phyloP scores from a whole-genome alignment of 2,113 vertebrate genomes.

The Malaclemys terrapin region DNA sequence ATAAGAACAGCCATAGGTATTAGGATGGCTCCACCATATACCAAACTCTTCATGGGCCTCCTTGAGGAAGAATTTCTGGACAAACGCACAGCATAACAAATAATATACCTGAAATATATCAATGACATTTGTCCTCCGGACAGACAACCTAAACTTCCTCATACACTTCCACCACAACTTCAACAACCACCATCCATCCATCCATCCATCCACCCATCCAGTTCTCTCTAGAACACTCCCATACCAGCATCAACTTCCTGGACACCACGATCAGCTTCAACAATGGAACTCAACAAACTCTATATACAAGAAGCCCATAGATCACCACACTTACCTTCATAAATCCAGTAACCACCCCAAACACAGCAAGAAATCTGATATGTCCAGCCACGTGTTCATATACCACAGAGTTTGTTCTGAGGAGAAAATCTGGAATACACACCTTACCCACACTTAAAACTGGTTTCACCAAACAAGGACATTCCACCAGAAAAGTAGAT shows the following conservation, averaged over 20 bases:
- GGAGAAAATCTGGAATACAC: not conserved
- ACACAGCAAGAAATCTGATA: not conserved
- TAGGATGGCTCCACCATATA: not conserved
- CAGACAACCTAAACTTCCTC: not conserved
- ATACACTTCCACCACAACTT: not conserved
- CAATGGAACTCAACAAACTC: not conserved
- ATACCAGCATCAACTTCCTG: not conserved
- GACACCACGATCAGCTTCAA: not conserved
- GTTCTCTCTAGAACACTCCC: not conserved
- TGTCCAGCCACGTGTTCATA: not conserved
- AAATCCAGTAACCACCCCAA: not conserved
- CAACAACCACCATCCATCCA: not conserved
- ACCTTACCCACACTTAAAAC: not conserved
- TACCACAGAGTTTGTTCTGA: not conserved
- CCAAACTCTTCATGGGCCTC: not conserved
- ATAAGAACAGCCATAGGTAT: not conserved
- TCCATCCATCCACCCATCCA: not conserved
- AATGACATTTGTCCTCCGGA: not conserved
- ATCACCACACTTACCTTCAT: not conserved
- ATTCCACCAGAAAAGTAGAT: not conserved
- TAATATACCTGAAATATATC: not conserved
- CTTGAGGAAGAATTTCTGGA: not conserved
- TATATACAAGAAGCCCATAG: not conserved
- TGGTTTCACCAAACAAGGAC: not conserved
- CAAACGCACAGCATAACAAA: not conserved